Evolutionary conservation across 2,113 vertebrate species (phyloP).

Genomic region (Thunnus thynnus): DNA sequence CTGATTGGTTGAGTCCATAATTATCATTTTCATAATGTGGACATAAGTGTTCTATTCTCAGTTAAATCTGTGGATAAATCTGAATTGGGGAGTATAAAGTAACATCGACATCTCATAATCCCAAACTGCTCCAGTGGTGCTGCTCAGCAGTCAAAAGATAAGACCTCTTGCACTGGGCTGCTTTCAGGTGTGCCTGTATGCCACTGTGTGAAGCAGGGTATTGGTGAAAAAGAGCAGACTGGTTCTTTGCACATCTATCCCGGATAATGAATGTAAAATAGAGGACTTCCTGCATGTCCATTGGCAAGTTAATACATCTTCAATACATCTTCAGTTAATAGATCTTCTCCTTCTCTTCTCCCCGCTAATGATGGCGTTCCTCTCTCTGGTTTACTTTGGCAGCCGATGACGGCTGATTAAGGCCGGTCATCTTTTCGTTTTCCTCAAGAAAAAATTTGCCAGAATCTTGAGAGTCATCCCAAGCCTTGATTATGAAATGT

Average conservation of each 20-base stretch:
- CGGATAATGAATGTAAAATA: background rate
- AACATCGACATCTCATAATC: background rate
- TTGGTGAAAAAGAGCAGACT: background rate
- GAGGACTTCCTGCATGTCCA: background rate
- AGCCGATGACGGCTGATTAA: slow-evolving; percentile 7
- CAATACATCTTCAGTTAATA: background rate
- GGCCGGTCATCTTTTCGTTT: slow-evolving; percentile 15
- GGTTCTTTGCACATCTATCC: background rate
- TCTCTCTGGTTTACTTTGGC: slow-evolving; percentile 30
- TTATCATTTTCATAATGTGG: background rate
- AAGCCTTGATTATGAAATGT: slow-evolving; percentile 6
- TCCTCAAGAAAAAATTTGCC: background rate
- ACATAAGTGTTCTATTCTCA: background rate
- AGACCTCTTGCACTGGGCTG: background rate
- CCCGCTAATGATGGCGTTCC: slow-evolving; percentile 16
- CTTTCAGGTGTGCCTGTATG: slow-evolving; percentile 13
- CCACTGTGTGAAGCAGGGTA: slow-evolving; percentile 4
- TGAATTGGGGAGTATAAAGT: background rate
- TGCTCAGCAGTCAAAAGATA: slow-evolving; percentile 28
- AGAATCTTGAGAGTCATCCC: background rate
- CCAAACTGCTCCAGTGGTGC: slow-evolving; percentile 8
- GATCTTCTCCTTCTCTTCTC: background rate
- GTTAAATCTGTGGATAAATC: background rate
- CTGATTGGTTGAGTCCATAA: background rate
- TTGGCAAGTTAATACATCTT: background rate